These are phyloP conservation scores for Amblyteles armatorius DNA, from an alignment of 2,888 invertebrate genomes.

Conservation along the genomic window DNA sequence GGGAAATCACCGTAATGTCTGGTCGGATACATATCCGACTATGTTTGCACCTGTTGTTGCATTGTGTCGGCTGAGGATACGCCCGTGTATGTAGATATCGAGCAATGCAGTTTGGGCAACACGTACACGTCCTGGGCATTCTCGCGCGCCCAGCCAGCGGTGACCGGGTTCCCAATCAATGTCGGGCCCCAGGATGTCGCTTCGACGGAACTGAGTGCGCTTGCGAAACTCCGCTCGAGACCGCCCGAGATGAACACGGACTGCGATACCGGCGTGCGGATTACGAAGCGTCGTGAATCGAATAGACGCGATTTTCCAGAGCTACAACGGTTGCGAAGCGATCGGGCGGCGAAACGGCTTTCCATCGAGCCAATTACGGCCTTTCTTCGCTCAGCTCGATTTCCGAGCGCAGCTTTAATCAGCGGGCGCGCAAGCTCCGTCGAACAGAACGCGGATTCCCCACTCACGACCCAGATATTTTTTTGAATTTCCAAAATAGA, in stretches of 20 bases:
- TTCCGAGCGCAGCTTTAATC: not conserved
- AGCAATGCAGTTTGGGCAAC: constrained; percentile 38
- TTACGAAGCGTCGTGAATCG: constrained; percentile 2
- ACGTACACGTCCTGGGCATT: constrained; percentile 24
- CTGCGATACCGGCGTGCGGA: not conserved
- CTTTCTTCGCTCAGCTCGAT: not conserved
- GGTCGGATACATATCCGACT: constrained; percentile 31
- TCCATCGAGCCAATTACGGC: not conserved
- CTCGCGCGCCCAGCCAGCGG: constrained; percentile 38
- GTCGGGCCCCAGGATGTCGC: constrained; percentile 46
- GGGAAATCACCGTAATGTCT: constrained; percentile 66
- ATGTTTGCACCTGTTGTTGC: constrained; percentile 21
- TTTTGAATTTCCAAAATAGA: not conserved
- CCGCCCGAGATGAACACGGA: constrained; percentile 27
- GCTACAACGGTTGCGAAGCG: not conserved
- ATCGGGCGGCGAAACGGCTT: not conserved
- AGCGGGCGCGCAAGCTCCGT: not conserved
- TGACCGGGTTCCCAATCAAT: constrained; percentile 60
- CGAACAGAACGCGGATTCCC: not conserved
- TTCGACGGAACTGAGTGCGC: constrained; percentile 56
- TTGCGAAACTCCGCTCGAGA: constrained; percentile 45
- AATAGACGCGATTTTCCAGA: not conserved
- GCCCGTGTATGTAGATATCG: constrained; percentile 12
- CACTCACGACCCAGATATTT: not conserved
- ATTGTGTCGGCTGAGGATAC: not conserved